Conservation (phyloP, 2,113 vertebrate species). For the Camelus dromedarius region DNA sequence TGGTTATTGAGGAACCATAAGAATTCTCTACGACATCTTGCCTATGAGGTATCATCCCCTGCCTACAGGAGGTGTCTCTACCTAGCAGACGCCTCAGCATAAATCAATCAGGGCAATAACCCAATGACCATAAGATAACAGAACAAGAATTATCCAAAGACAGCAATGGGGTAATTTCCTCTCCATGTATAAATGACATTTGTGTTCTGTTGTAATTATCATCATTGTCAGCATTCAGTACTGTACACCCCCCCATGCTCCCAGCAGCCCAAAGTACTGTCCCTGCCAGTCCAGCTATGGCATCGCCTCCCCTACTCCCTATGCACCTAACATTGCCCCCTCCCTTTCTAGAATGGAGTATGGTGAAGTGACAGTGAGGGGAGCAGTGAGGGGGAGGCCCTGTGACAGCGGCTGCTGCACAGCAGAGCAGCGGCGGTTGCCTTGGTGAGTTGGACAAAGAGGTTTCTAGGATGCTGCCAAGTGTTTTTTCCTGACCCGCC, state of each 20-base stretch:
- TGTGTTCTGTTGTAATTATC: background rate
- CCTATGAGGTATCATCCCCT: background rate
- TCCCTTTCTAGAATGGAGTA: background rate
- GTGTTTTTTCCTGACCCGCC: background rate
- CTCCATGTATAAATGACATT: background rate
- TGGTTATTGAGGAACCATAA: background rate
- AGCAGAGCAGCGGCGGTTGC: background rate
- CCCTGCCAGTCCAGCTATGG: background rate
- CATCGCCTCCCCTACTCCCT: background rate
- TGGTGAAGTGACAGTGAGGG: background rate
- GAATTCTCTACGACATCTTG: background rate
- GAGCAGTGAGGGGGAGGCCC: background rate
- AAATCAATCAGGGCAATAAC: slow-evolving; percentile 2
- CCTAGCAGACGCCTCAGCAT: background rate
- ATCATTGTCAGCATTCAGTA: background rate
- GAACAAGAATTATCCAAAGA: background rate
- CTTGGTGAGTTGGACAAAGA: slow-evolving; percentile 59
- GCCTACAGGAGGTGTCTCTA: background rate
- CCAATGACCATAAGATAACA: background rate
- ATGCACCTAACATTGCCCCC: too few relatives aligned
- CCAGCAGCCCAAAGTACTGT: background rate
- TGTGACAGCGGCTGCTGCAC: background rate
- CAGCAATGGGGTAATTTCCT: background rate
- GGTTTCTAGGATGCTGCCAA: background rate
- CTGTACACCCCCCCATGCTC: background rate